phyloP scores from a whole-genome alignment of 2,113 vertebrate species.

The Anguilla rostrata region DNA sequence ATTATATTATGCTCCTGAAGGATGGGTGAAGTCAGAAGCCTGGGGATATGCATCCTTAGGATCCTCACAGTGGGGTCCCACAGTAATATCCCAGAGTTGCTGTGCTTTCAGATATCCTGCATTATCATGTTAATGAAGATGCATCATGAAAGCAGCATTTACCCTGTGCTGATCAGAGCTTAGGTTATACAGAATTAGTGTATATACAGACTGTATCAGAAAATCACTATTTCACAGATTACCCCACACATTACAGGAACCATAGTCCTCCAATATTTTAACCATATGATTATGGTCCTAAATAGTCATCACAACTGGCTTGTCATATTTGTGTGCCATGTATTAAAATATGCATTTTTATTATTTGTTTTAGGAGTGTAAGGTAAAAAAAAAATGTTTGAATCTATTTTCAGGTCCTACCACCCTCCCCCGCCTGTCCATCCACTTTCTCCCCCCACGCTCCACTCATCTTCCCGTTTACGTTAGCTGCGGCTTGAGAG shows the following conservation, averaged over 20 bases:
- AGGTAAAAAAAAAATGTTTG: background rate
- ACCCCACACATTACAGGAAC: background rate
- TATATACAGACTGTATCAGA: background rate
- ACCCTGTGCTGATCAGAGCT: background rate
- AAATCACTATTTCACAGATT: background rate
- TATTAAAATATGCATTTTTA: background rate
- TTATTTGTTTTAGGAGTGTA: constrained; percentile 3
- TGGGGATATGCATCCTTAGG: no score
- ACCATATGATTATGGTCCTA: background rate
- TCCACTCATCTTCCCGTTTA: constrained; percentile 12
- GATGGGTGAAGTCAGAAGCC: no score
- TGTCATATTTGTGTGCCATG: background rate
- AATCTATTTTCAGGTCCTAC: no score
- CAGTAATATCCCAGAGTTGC: background rate
- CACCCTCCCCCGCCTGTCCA: constrained; percentile 3
- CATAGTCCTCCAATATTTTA: background rate
- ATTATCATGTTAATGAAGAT: background rate
- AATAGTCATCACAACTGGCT: background rate
- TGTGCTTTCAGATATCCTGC: background rate
- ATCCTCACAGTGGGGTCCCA: no score
- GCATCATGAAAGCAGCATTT: background rate
- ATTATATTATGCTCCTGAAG: background rate
- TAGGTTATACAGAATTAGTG: background rate
- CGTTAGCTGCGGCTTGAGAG: constrained; percentile 21
- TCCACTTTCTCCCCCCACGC: background rate